phyloP scores from a whole-genome alignment of 2,888 invertebrate species.

The Chrysomela aeneicollis region DNA sequence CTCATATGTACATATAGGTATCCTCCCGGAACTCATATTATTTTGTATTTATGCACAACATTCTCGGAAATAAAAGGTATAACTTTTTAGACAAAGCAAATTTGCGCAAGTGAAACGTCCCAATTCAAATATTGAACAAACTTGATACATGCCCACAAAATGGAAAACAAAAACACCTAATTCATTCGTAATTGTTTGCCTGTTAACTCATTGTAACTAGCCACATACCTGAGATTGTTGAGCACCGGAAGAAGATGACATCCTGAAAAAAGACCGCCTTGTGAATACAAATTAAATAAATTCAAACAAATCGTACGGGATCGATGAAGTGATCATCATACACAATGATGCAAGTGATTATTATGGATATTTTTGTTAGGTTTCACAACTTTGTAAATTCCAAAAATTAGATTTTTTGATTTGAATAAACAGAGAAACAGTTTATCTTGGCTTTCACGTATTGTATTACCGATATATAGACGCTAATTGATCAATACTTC shows the following conservation, averaged over 20 bases:
- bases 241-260: conserved; percentile 87
- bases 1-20: no score
- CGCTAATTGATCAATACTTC: no score
- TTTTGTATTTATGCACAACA: conserved; percentile 13
- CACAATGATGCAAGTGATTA: no score
- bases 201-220: neutral
- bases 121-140: conserved; percentile 30
- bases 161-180: neutral
- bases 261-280: conserved; percentile 68
- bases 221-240: conserved; percentile 83
- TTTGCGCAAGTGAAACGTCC: conserved; percentile 29
- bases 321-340: neutral
- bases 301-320: conserved; percentile 13
- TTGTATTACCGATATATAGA: no score
- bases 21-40: neutral
- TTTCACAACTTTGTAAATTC: no score
- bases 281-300: conserved; percentile 45
- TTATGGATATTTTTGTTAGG: no score
- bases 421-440: no score
- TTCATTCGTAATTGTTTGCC: neutral
- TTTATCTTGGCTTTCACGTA: no score
- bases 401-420: no score
- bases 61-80: neutral
- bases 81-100: conserved; percentile 23
- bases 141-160: conserved; percentile 12